These are phyloP conservation scores for Montipora foliosa DNA, from an alignment of 64 coral and sea anemone species.

Conservation along the genomic window DNA sequence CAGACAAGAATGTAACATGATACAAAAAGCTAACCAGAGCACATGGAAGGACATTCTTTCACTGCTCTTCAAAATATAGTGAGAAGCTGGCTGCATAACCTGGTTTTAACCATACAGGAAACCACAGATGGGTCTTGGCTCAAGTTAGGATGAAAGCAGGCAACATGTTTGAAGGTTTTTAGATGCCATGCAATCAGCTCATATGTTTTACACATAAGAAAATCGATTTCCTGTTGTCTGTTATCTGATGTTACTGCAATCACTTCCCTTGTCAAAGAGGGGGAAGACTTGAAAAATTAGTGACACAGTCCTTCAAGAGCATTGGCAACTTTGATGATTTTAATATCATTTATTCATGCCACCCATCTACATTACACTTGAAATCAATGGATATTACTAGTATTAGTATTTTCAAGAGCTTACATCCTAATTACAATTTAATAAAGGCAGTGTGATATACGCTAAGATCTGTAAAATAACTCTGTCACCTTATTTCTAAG, in stretches of 20 bases:
- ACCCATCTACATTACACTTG: too few species aligned
- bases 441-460: too few species aligned
- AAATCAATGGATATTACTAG: too few species aligned
- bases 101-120: not conserved
- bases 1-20: constrained; percentile 37
- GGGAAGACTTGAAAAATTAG: not conserved
- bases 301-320: too few species aligned
- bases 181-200: not conserved
- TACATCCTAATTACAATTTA: too few species aligned
- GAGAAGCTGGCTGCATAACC: not conserved
- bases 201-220: not conserved
- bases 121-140: constrained; percentile 8
- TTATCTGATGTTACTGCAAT: constrained; percentile 13
- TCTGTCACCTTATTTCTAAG: too few species aligned
- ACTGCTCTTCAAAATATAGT: not conserved
- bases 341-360: too few species aligned
- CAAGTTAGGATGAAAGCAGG: not conserved
- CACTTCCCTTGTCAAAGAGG: not conserved
- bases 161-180: not conserved
- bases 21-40: not conserved
- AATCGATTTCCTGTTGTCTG: constrained; percentile 1
- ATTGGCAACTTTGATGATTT: too few species aligned
- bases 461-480: too few species aligned
- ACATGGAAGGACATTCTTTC: not conserved
- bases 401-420: too few species aligned